These are phyloP conservation scores for Porites lobata DNA, from an alignment of 92 coral and sea anemone genomes.

Conservation along the genomic window DNA sequence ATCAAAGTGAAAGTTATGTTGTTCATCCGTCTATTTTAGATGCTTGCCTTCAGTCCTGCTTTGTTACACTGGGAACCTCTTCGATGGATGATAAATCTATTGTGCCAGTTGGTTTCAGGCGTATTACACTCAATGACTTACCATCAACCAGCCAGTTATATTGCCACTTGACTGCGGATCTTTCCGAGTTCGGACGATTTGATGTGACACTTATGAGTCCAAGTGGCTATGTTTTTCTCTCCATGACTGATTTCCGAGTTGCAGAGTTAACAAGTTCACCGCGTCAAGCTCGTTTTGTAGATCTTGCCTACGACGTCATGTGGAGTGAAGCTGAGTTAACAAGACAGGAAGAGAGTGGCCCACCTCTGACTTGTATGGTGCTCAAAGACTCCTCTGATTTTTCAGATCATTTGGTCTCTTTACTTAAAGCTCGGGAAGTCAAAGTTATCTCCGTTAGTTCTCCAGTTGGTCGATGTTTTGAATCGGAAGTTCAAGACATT, in stretches of 20 bases:
- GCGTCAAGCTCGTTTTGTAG: conserved; percentile 21
- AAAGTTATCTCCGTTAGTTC: conserved; percentile 29
- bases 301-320: conserved; percentile 55
- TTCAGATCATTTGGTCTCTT: conserved; percentile 17
- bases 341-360: background rate
- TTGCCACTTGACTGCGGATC: conserved; percentile 73
- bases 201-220: conserved; percentile 66
- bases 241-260: conserved; percentile 61
- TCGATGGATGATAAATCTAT: conserved; percentile 20
- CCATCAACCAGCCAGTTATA: conserved; percentile 43
- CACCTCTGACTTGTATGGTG: conserved; percentile 29
- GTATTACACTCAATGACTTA: conserved; percentile 14
- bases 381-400: conserved; percentile 37
- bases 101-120: conserved; percentile 58
- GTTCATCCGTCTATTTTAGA: conserved; percentile 91
- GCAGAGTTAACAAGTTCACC: conserved; percentile 60
- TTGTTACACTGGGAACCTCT: conserved; percentile 30
- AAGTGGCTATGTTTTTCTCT: conserved; percentile 56
- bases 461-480: conserved; percentile 12
- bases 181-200: conserved; percentile 35
- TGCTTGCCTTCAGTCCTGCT: conserved; percentile 92
- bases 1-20: conserved; percentile 68
- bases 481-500: background rate
- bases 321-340: conserved; percentile 59
- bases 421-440: conserved; percentile 3